Conservation (phyloP, 2,797 vertebrate species). For the Channa striata region DNA sequence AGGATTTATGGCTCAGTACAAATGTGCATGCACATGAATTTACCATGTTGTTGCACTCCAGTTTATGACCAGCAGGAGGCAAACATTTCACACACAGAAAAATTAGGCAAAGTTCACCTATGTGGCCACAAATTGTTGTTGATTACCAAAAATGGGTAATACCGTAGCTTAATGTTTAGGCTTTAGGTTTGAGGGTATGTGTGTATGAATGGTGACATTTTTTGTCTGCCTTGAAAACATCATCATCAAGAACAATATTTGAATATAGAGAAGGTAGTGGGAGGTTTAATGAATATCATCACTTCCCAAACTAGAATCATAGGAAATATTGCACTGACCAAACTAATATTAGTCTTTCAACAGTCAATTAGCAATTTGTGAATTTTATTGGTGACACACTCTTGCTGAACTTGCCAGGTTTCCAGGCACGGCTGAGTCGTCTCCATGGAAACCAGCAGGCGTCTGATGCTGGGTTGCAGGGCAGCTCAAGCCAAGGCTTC, state of each 20-base stretch:
- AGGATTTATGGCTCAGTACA: background rate
- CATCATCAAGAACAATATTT: no score
- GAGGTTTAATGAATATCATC: background rate
- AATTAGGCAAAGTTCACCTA: background rate
- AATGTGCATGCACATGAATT: background rate
- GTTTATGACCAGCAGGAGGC: constrained; percentile 56
- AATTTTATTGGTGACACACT: constrained; percentile 6
- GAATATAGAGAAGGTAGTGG: no score
- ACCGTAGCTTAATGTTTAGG: no score
- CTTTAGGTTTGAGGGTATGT: no score
- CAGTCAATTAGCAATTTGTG: background rate
- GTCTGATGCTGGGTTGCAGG: constrained; percentile 77
- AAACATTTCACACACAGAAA: constrained; percentile 15
- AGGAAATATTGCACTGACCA: background rate
- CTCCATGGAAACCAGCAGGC: constrained; percentile 85
- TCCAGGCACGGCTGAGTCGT: constrained; percentile 91
- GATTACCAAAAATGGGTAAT: background rate
- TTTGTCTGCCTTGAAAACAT: no score
- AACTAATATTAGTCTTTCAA: background rate
- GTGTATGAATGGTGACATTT: no score
- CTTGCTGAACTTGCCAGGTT: constrained; percentile 80
- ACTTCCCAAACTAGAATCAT: background rate
- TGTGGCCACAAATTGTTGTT: background rate
- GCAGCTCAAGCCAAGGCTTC: constrained; percentile 81
- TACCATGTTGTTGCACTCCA: constrained; percentile 49